phyloP scores from a whole-genome alignment of 2,113 vertebrate species.

The Mustela nigripes region DNA sequence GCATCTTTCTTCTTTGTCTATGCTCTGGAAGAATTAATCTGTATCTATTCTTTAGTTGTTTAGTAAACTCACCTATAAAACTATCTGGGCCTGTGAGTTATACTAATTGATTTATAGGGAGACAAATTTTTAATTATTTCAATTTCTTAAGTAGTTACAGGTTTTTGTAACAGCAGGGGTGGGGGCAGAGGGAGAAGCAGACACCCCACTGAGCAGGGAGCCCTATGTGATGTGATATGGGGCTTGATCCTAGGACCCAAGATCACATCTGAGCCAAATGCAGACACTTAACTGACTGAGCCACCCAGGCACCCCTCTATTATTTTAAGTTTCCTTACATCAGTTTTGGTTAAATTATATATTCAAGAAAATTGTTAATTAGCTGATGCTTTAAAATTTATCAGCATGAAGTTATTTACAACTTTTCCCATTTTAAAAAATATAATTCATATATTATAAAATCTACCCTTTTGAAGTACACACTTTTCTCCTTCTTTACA shows the following conservation, averaged over 20 bases:
- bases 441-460: not conserved
- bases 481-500: not conserved
- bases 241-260: too few relatives aligned
- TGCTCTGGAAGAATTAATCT: conserved; percentile 24
- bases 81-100: not conserved
- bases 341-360: conserved; percentile 36
- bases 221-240: too few relatives aligned
- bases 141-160: conserved; percentile 36
- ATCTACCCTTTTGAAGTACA: not conserved
- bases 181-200: too few relatives aligned
- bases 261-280: too few relatives aligned
- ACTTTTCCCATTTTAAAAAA: not conserved
- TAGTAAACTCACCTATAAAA: conserved; percentile 52
- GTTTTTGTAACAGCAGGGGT: not conserved
- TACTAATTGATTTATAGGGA: not conserved
- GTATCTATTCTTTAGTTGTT: conserved; percentile 19
- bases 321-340: not conserved
- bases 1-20: conserved; percentile 17
- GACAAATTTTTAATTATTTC: conserved; percentile 19
- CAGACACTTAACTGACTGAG: too few relatives aligned
- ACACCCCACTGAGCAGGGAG: too few relatives aligned
- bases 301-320: too few relatives aligned
- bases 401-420: conserved; percentile 23
- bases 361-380: conserved; percentile 14
- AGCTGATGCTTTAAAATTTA: conserved; percentile 21